Base-by-base conservation (phyloP, 1,140 invertebrate species). In the Zaprionus kolodkinae region DNA sequence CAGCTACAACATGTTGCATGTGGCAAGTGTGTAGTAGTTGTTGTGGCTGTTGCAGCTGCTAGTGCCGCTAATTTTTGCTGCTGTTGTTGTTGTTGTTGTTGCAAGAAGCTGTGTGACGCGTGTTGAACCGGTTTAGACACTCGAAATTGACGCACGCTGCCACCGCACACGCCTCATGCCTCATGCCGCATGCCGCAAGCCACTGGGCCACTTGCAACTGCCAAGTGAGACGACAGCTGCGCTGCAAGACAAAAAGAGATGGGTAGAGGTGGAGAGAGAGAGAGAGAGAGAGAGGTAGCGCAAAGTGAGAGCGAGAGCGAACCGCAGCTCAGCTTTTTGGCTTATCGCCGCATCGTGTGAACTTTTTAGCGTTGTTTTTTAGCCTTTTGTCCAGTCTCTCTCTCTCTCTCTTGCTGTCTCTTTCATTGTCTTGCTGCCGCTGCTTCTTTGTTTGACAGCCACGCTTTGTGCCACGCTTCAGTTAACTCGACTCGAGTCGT, bases 401-500 rank as follows among this genome's bases (percentile, higher is more conserved):
- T 9, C n/a, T 35, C 50, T 6, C 27, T 40, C 33, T 36, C 7
- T 38, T 13, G 33, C 33, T 54, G 5, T 25, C 35, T n/a, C 50
- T 33, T 10, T 64, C 33, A 21, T 50, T 66, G 27, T 52, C 38
- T 35, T 17, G 6, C 54, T 27, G 3, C 35, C 13, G 6, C 54
- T 27, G 3, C 35, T 65, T 48, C 25, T 74, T 67, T 52, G 54
- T 72, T 40, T 9, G 78, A 64, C 57, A 63, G 79, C 65, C 66
- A 76, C 66, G 65, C 65, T 87, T 74, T 85, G 67, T 81, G 85
- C 63, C 80, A 88, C 71, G 85, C 85, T 88, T 84, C 84, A 89
- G 84, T 84, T 78, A 78, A 78, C 84, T 54, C 55, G 33, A 78
- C 84, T 54, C 45, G 33, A 6, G 52, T 43, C 30, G 36, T 35